Base-by-base conservation (phyloP, 2,113 vertebrate genomes). In the Entomyzon cyanotis region DNA sequence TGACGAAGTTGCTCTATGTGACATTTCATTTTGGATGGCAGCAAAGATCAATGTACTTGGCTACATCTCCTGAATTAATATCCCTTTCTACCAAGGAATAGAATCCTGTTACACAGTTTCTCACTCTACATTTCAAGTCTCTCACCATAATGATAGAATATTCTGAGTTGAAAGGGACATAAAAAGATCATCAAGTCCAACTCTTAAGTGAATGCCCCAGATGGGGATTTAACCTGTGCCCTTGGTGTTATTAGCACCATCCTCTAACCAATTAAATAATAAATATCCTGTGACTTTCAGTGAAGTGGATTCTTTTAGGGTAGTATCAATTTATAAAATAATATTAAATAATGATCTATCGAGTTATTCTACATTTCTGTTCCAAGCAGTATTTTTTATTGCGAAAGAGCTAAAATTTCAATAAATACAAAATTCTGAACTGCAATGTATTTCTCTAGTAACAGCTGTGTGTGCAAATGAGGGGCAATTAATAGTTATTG, bases 11-110 rank as follows among this genome's bases (percentile, higher is more conserved):
- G 75, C 62, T 97, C 13, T 89, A 95, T 80, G 85, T 89, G 87
- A 88, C 93, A 96, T 97, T 97, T 97, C 87, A 91, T 94, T 97
- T 97, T 96, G 63, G 53, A 68, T 92, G 74, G 80, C 88, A 96
- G 79, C 55, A 89, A 97, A 98, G 93, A 97, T 97, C 97, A 97
- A 93, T 97, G 91, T 83, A 85, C 68, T 97, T 96, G 84, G 85
- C 90, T 95, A 64, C n/a, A 93, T 21, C 77, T 92, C 24, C 60
- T 90, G 96, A 96, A 97, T 97, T 95, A 97, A 96, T 96, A 94
- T 93, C 55, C 28, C 55, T 74, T 80, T 69, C 79, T 90, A 75
- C 67, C 80, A 65, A 89, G 75, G 44, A 97, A 89, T 56, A 80
- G 87, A 94, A 94, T 78, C 76, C 28, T 50, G n/a, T 79, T 79